Percentiles rank a stretch among this genome's conserved stretches.
phyloP scores from a whole-genome alignment of 2,797 vertebrate genomes.

The Buceros bicornis region DNA sequence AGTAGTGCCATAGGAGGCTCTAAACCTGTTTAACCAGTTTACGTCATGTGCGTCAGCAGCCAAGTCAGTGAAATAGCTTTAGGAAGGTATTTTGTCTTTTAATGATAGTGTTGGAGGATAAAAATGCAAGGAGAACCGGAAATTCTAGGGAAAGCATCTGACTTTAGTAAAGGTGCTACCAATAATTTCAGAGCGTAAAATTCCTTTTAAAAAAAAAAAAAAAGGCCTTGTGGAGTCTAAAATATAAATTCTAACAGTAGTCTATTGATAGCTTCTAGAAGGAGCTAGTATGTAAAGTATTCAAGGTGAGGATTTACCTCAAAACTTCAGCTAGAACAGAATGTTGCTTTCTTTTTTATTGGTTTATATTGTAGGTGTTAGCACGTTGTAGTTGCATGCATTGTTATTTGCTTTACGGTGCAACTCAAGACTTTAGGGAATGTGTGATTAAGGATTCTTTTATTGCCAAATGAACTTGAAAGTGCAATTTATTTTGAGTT shows the following conservation, averaged over 20 bases:
- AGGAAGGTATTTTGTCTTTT: neutral
- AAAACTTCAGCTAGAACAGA: neutral
- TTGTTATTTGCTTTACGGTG: neutral
- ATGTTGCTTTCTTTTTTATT: neutral
- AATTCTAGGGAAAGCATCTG: neutral
- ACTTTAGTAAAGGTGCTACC: neutral
- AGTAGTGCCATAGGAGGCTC: neutral
- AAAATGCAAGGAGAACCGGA: neutral
- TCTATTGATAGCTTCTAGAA: neutral
- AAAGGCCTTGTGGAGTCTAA: neutral
- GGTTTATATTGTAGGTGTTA: neutral
- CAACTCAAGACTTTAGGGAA: neutral
- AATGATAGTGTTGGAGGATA: neutral
- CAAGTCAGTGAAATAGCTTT: neutral
- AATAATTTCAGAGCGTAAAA: neutral
- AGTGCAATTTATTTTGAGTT: neutral
- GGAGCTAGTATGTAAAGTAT: neutral
- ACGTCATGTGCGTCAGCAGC: neutral
- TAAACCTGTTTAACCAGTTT: slow-evolving; percentile 50
- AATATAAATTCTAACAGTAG: neutral
- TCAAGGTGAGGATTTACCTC: neutral
- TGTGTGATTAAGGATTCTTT: neutral
- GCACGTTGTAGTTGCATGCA: neutral
- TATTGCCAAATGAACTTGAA: neutral
- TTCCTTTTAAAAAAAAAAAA: neutral